Base-by-base conservation (phyloP, 2,113 vertebrate genomes). In the Pollachius pollachius region DNA sequence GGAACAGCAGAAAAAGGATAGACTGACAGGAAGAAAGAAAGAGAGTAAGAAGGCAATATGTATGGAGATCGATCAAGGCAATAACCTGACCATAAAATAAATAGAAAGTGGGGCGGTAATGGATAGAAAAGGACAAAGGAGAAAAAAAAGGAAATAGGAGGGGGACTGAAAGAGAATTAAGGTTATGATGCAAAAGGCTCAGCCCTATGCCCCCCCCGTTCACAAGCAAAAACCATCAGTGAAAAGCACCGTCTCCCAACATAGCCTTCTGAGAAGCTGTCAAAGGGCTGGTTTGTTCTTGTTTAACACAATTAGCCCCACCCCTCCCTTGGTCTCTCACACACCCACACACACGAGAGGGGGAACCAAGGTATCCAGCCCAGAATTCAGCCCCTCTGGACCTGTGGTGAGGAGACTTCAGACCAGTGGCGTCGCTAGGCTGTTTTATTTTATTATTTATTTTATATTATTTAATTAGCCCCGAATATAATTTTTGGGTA, bases 221-320 rank as follows among this genome's bases (percentile, higher is more conserved):
- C 54, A 86, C 71, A 70, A 85, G 70, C 57, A 64, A 69, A 64
- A 85, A 87, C 79, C 86, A 89, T 90, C 88, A 92, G 89, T 91
- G 87, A 79, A 72, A 77, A 82, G 82, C 75, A 65, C 69, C 82
- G 82, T 86, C 79, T 83, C 79, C 71, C 79, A 75, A 74, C 78
- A 68, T 79, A 81, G 75, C 77, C 82, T 89, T 88, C 90, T 73
- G 88, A 81, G 68, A 25, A 3, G 68, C 41, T 85, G 87, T 85
- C 87, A 92, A 83, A 78, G 78, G 69, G 2, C 88, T 87, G 88
- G 87, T 90, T 92, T 89, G 84, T 89, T 86, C 87, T 85, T 79
- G 85, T 89, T 90, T 90, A 90, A 85, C 87, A 78, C 87, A 84
- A 89, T 89, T 89, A 87, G 75, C 83, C 81, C 83, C 70, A 80